Base-by-base conservation (phyloP, 2,888 invertebrate genomes). In the Rugalucina vietnamica region DNA sequence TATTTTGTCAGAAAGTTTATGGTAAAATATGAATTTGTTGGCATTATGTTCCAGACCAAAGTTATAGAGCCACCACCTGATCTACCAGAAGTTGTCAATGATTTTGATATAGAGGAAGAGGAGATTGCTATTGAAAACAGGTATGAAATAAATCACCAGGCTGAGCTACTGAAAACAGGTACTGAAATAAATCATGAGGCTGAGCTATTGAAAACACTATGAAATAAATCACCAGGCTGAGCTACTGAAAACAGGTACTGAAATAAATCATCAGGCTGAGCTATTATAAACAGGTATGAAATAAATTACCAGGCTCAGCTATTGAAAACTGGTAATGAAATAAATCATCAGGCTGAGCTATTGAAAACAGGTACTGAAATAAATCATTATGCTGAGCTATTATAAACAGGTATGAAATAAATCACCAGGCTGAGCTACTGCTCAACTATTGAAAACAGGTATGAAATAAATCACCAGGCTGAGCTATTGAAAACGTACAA, bases 1-100 rank as follows among this genome's bases (percentile, higher is more conserved):
- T n/a, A n/a, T n/a, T n/a, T n/a, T n/a, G n/a, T n/a, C n/a, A n/a
- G n/a, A n/a, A n/a, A n/a, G n/a, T n/a, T n/a, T n/a, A n/a, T n/a
- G n/a, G n/a, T n/a, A n/a, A n/a, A n/a, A n/a, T n/a, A n/a, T n/a
- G n/a, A n/a, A n/a, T n/a, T n/a, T n/a, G n/a, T n/a, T n/a, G 8
- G 43, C 18, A 12, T 43, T 14, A 60, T 60, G 24, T 84, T 88
- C 18, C 85, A 94, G 92, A 97, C 97, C 60, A 97, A 97, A 92
- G 98, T 97, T 0, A 97, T 97, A 92, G 96, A 96, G 75, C 97
- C 97, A 78, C 98, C 98, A 0, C 96, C 97, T 82, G 97, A 97
- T 79, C 96, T 97, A 21, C 97, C 98, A 18, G 97, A 98, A 92
- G 93, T 99, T 0, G 96, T 98, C 0, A 98, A 99, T 94, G 99